A percentile compares a stretch with the other conserved stretches of the same genome.
phyloP scores from a whole-genome alignment of 2,797 vertebrate genomes.

The Poecilia picta region DNA sequence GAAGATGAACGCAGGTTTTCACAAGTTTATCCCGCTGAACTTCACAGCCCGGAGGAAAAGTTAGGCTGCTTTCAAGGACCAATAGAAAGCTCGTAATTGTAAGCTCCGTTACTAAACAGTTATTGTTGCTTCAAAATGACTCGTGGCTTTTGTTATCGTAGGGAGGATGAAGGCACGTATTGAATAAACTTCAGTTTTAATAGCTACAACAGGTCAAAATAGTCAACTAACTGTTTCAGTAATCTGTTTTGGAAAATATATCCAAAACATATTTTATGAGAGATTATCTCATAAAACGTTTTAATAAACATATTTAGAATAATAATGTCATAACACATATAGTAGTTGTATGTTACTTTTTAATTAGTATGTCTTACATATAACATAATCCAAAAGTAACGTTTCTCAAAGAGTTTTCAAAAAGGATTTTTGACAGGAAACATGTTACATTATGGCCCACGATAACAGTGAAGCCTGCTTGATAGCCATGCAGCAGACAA shows the following conservation, averaged over 20 bases:
- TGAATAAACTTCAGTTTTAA: neutral
- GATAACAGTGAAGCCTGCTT: neutral
- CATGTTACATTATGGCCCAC: neutral
- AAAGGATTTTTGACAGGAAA: neutral
- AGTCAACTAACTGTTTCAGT: neutral
- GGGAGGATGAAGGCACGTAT: neutral
- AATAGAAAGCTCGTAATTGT: neutral
- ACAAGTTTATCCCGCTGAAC: constrained; percentile 13
- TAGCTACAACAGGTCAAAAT: neutral
- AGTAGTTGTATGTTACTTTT: neutral
- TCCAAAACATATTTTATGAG: too few relatives aligned
- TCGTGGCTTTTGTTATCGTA: neutral
- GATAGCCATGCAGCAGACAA: neutral
- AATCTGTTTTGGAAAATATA: neutral
- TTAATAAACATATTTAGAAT: neutral
- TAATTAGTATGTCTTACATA: neutral
- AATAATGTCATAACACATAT: neutral
- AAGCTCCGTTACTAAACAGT: rapidly evolving
- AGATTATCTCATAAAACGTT: neutral
- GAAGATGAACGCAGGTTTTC: rapidly evolving
- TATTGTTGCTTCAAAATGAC: constrained; percentile 3
- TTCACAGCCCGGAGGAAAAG: neutral
- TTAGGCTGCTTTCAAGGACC: constrained; percentile 29
- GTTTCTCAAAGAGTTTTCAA: neutral
- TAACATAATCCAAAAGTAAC: neutral